These are phyloP conservation scores for Drosophila yooni DNA, from an alignment of 2,888 invertebrate species.

Conservation along the genomic window DNA sequence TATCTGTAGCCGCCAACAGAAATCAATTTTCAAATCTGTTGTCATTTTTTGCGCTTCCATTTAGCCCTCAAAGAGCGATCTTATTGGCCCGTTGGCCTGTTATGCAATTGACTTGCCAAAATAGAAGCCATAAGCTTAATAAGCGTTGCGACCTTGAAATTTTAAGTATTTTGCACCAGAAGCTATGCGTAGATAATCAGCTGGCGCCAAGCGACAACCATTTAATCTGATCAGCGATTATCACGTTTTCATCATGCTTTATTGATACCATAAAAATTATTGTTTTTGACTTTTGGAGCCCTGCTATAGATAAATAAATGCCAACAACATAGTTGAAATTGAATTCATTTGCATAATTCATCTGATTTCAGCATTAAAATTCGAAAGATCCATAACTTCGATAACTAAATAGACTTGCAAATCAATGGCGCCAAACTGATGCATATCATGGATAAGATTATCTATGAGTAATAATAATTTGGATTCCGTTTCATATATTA, in stretches of 20 bases:
- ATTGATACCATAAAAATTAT: conserved; percentile 81
- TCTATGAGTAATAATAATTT: conserved; percentile 60
- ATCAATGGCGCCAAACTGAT: conserved; percentile 63
- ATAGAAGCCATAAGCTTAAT: conserved; percentile 71
- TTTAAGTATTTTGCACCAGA: conserved; percentile 75
- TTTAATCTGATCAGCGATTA: conserved; percentile 81
- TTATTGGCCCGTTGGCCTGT: conserved; percentile 14
- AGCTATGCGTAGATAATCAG: conserved; percentile 75
- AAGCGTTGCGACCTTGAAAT: conserved; percentile 73
- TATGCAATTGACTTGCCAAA: conserved; percentile 48
- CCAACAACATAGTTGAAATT: conserved; percentile 65
- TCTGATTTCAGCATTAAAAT: conserved; percentile 54
- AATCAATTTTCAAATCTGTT: conserved; percentile 59
- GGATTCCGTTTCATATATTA: conserved; percentile 8
- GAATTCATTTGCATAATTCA: conserved; percentile 77
- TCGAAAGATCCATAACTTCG: conserved; percentile 66
- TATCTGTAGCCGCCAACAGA: conserved; percentile 30
- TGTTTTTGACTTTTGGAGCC: conserved; percentile 63
- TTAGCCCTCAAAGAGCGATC: conserved; percentile 32
- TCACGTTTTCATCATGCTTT: conserved; percentile 82
- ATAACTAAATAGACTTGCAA: conserved; percentile 71
- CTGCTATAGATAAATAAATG: conserved; percentile 58
- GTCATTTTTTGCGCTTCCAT: conserved; percentile 48
- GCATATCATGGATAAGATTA: conserved; percentile 65
- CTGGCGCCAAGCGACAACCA: conserved; percentile 76